Base-by-base conservation (phyloP, 2,797 vertebrate species). In the Coccyzus lansbergi region DNA sequence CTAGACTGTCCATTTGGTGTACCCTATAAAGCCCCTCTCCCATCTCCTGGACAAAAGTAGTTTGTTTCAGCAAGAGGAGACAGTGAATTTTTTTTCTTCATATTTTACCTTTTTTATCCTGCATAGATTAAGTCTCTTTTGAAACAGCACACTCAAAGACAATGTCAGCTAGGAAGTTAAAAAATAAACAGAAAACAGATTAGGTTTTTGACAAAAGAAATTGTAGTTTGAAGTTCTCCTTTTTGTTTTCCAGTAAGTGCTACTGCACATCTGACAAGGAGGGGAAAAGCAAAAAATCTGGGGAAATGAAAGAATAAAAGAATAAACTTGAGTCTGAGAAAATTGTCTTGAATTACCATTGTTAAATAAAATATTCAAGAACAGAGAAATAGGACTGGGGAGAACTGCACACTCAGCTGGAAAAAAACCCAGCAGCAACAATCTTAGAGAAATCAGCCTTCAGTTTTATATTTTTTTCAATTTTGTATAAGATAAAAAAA, bases 391-490 rank as follows among this genome's bases (percentile, higher is more conserved):
- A 55, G 4, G 9, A 48, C 1, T 69, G 22, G 8, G 4, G n/a
- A 83, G 5, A 77, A 42, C n/a, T 44, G 5, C 28, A 48, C 12
- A 9, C 36, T 31, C 3, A 34, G 33, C 25, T 83, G 21, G 25
- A 25, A 68, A 60, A 78, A 78, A 21, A 0, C 28, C 4, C 3
- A 59, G 7, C 24, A 67, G 12, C 18, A 40, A 25, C 16, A 58
- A 9, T 75, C 42, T 75, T 68, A 64, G 3, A 82, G 18, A 42
- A 2, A 49, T 34, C 28, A 67, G 7, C 11, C 19, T 17, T 84
- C 10, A 70, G 3, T 46, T 83, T 77, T n/a, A n/a, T 49, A 2
- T 6, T 26, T 62, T n/a, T 62, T 15, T 0, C 0, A 15, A 42
- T 44, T 60, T 59, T 87, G 1, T 31, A 4, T 12, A 36, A 40